Percentiles rank a stretch among this genome's conserved stretches.
phyloP scores from a whole-genome alignment of 2,888 invertebrate species.

The Epistrophella euchroma region DNA sequence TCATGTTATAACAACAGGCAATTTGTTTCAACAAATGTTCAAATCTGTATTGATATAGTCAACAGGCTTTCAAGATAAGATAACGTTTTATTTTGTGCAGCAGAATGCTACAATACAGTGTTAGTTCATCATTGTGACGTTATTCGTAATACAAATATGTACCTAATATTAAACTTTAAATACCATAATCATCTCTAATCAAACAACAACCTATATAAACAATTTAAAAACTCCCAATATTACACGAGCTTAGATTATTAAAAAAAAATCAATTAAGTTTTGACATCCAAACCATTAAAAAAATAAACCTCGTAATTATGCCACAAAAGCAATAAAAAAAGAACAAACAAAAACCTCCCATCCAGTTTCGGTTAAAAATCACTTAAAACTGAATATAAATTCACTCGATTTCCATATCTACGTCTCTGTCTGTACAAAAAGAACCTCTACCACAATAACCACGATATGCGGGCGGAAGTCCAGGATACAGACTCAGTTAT shows the following conservation, averaged over 20 bases:
- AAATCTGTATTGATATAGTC: too few species aligned
- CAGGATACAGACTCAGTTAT: constrained; percentile 40
- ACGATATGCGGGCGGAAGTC: constrained; percentile 44
- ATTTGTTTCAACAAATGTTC: too few species aligned
- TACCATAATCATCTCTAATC: too few species aligned
- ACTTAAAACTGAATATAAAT: constrained; percentile 59
- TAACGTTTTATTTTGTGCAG: too few species aligned
- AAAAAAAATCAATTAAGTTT: constrained; percentile 26
- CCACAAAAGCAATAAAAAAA: constrained; percentile 22
- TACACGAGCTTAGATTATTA: background rate
- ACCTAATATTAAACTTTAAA: too few species aligned
- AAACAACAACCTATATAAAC: background rate
- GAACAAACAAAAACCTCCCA: constrained; percentile 13
- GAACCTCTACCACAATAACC: constrained; percentile 53
- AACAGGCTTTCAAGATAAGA: too few species aligned
- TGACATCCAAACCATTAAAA: constrained; percentile 14
- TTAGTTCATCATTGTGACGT: too few species aligned
- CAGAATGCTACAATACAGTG: too few species aligned
- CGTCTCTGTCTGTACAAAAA: constrained; percentile 21
- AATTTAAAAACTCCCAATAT: background rate
- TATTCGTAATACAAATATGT: too few species aligned
- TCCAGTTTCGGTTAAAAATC: constrained; percentile 49
- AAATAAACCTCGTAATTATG: constrained; percentile 28
- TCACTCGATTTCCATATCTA: constrained; percentile 51
- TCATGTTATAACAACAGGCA: too few species aligned